These are phyloP conservation scores for Rhinogobius similis DNA, from an alignment of 2,113 vertebrate species.

Conservation along the genomic window DNA sequence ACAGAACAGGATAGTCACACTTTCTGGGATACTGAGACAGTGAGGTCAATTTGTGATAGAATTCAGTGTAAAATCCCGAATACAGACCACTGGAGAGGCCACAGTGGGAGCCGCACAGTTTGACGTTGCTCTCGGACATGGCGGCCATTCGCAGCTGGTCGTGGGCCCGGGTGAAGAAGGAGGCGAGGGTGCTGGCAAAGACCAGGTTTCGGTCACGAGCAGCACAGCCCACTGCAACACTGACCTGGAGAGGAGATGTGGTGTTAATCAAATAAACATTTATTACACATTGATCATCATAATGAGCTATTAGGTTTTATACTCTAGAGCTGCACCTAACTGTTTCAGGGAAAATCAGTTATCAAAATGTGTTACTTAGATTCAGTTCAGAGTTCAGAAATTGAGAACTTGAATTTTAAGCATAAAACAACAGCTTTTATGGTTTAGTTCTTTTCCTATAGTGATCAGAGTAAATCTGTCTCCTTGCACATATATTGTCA, in stretches of 20 bases:
- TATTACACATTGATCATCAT: background rate
- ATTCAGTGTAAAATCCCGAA: conserved; percentile 15
- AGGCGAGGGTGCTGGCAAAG: conserved; percentile 90
- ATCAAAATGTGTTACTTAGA: too few relatives aligned
- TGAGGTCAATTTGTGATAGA: conserved; percentile 19
- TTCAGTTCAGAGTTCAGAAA: too few relatives aligned
- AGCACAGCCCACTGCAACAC: conserved; percentile 87
- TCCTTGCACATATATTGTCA: too few relatives aligned
- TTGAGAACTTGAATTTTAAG: too few relatives aligned
- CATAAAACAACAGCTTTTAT: too few relatives aligned
- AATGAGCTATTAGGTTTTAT: too few relatives aligned
- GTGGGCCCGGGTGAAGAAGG: conserved; percentile 89
- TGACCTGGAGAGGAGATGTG: conserved; percentile 79
- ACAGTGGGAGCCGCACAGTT: conserved; percentile 92
- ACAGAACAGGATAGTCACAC: conserved; percentile 36
- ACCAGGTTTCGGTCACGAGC: conserved; percentile 86
- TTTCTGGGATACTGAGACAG: conserved; percentile 15
- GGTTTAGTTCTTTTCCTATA: too few relatives aligned
- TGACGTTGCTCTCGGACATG: conserved; percentile 94
- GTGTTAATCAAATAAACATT: background rate
- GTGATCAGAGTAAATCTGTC: too few relatives aligned
- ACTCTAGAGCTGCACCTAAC: too few relatives aligned
- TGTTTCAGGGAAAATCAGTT: too few relatives aligned
- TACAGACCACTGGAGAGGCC: conserved; percentile 92
- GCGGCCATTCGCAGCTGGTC: conserved; percentile 95